Evolutionary conservation across 2,797 vertebrate genomes (phyloP), one percentile per base, ranked within the genome.

Genomic region (Tragelaphus oryx): DNA sequence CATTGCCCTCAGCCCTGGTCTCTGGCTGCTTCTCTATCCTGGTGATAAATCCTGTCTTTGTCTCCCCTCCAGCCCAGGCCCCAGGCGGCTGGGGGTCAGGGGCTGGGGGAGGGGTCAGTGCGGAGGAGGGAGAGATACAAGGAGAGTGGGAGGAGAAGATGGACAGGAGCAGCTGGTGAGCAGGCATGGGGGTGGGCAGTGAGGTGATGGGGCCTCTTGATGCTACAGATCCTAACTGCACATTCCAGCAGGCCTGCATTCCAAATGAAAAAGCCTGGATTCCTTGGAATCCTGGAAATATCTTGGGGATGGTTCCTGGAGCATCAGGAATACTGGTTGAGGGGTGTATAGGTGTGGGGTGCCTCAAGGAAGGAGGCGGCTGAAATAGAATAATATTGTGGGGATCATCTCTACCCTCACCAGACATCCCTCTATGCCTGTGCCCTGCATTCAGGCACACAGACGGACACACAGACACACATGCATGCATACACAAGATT

Each of bases 11-110:
- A 96, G 89, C 55, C 37, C 92, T 87, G 75, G 26, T 94, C 96
- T 96, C 90, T 75, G 87, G 85, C 87, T 88, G 80, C 88, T 96
- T 95, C 94, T 96, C 90, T 65, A 82, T 46, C 80, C 90, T 54
- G 81, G 95, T 84, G 55, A 97, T 97, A 98, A 97, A 98, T 97
- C 86, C 95, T 97, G 96, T 94, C 97, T 98, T 97, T 97, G 97
- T 97, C 94, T 97, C 93, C 52, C 84, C 75, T 93, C 89, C 89
- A 93, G 96, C 89, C 89, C 22, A 57, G 88, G 92, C 95, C 86
- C 94, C 86, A 84, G 89, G 94, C 84, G 85, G 68, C 93, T 92
- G 55, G 41, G 96, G 97, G 97, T 97, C 93, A 96, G 95, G 89
- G 91, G 57, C 81, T 95, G 94, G 93, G 79, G 95, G 95, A 94